A percentile compares a stretch with the other conserved stretches of the same genome.
These are phyloP conservation scores for Herpailurus yagouaroundi DNA, from an alignment of 2,113 vertebrate species.

Conservation along the genomic window DNA sequence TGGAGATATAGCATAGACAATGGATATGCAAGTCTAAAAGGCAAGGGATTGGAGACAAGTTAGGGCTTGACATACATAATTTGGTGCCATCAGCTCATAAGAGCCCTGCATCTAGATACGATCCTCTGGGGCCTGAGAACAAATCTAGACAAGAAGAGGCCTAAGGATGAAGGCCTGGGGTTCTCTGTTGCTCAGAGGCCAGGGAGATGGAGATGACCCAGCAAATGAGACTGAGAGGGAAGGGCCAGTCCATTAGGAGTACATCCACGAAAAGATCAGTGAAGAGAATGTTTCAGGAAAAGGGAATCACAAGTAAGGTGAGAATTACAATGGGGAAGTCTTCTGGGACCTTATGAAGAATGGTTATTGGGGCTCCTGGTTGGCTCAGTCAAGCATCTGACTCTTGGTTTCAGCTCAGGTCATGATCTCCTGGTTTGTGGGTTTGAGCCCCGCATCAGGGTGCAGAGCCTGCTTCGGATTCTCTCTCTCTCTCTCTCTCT, in stretches of 20 bases:
- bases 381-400: too few relatives aligned
- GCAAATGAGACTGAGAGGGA: background rate
- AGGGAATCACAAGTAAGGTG: background rate
- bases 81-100: background rate
- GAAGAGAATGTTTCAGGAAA: background rate
- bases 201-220: background rate
- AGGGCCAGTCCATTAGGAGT: background rate
- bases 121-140: background rate
- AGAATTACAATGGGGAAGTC: too few relatives aligned
- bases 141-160: background rate
- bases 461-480: too few relatives aligned
- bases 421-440: too few relatives aligned
- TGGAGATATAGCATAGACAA: background rate
- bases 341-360: background rate
- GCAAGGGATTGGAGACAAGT: background rate
- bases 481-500: too few relatives aligned
- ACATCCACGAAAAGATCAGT: background rate
- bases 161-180: background rate
- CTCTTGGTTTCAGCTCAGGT: too few relatives aligned
- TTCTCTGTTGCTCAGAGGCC: background rate
- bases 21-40: background rate
- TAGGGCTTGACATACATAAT: background rate
- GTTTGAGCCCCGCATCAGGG: too few relatives aligned
- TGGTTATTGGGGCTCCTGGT: background rate
- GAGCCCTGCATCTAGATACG: background rate